Conservation (phyloP, 2,888 invertebrate species). For the Coelogynopora nodosa region DNA sequence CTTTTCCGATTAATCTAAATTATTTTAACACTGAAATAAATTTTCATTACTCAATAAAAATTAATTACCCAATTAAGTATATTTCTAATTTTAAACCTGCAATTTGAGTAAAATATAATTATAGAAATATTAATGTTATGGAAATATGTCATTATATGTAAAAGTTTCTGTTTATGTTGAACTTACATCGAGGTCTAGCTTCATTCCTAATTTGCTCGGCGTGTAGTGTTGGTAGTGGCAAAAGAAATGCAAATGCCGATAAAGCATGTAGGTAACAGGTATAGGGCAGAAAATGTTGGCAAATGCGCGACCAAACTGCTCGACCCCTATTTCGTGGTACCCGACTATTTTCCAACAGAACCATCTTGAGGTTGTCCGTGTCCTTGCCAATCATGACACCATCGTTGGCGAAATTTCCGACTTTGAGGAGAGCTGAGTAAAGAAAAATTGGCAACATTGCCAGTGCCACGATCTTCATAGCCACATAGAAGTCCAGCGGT, state of each 20-base stretch:
- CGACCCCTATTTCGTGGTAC: neutral
- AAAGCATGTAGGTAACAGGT: neutral
- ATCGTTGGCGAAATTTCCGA: slow-evolving; percentile 37
- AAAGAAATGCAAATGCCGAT: slow-evolving; percentile 3
- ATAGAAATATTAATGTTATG: neutral
- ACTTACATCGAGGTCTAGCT: neutral
- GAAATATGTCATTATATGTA: neutral
- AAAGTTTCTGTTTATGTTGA: too few relatives aligned
- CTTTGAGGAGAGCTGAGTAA: slow-evolving; percentile 30
- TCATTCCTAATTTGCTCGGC: slow-evolving; percentile 32
- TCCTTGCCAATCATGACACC: slow-evolving; percentile 35
- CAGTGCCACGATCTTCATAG: slow-evolving; percentile 24
- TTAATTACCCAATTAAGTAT: too few relatives aligned
- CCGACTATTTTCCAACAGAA: slow-evolving; percentile 17
- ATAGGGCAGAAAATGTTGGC: slow-evolving; percentile 26
- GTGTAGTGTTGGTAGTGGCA: slow-evolving; percentile 10
- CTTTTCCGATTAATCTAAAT: too few relatives aligned
- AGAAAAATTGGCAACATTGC: slow-evolving; percentile 19
- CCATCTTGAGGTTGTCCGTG: slow-evolving; percentile 32
- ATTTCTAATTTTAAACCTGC: too few relatives aligned
- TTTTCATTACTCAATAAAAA: too few relatives aligned
- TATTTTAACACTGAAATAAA: too few relatives aligned
- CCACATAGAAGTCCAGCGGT: slow-evolving; percentile 38
- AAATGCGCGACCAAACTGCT: neutral
- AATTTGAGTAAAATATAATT: neutral